Conservation (phyloP, 30 jellyfish, hydroid and myxozoan species). For the Chrysaora quinquecirrha region DNA sequence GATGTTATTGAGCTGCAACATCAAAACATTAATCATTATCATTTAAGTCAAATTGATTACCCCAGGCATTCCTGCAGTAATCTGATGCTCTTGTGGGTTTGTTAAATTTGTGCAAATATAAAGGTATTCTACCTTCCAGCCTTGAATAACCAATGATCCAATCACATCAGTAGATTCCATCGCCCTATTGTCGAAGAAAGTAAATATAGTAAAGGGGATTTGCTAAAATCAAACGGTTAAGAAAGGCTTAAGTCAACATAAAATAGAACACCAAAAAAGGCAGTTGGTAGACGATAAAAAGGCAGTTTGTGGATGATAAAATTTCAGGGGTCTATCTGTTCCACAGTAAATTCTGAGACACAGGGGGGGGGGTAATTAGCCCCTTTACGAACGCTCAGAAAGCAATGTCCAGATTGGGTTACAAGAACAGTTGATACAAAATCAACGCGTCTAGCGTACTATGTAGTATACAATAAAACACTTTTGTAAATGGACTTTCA, state of each 20-base stretch:
- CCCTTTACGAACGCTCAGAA: no score
- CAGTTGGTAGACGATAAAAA: background rate
- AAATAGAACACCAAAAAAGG: background rate
- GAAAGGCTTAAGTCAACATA: background rate
- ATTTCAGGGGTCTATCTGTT: no score
- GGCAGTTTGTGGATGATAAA: background rate
- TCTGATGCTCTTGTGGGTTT: background rate
- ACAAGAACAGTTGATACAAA: no score
- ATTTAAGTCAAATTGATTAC: background rate
- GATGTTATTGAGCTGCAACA: no score
- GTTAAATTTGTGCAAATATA: background rate
- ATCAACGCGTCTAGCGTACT: no score
- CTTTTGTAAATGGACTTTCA: no score
- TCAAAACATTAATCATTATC: no score
- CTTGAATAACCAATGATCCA: slow-evolving; percentile 72
- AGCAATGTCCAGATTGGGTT: no score
- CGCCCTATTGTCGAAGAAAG: slow-evolving; percentile 5
- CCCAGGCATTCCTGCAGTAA: background rate
- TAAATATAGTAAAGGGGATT: background rate
- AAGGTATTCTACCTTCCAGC: slow-evolving; percentile 73
- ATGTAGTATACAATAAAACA: no score
- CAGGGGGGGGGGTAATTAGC: no score
- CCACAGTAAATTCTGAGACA: no score
- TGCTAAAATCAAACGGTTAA: no score
- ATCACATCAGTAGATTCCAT: slow-evolving; percentile 53